Base-by-base conservation (phyloP, 1,140 invertebrate genomes). In the Zaprionus ornatus region DNA sequence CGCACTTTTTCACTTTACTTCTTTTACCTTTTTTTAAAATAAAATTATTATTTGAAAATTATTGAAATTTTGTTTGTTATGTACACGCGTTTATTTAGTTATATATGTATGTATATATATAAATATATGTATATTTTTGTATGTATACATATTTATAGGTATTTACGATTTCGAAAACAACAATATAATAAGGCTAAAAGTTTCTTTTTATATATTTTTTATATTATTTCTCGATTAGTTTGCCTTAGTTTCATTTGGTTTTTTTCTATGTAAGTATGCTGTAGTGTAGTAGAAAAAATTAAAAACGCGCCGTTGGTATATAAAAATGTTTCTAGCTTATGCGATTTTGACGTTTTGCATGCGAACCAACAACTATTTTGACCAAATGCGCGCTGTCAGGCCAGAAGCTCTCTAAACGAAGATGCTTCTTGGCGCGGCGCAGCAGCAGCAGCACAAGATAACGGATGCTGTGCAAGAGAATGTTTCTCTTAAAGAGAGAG, bases 291-390 rank as follows among this genome's bases (percentile, higher is more conserved):
- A 90, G 86, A 90, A 90, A 79, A 87, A 90, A 85, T 90, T 79
- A 90, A 90, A 90, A 90, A 82, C 86, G 85, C 86, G 85, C 86
- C 85, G 86, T 90, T 90, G 86, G 85, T 88, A 85, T 88, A 85
- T 85, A 88, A 90, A 88, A 88, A 82, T 90, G 74, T 90, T 73
- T 88, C 40, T 83, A 90, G 85, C 82, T 88, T 82, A 85, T 83
- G 86, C 86, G 85, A 86, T 90, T 90, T 90, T 77, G 80, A 82
- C 85, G 85, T 90, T 90, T 90, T 85, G 86, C 86, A 90, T 90
- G 85, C 86, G 86, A 90, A 90, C 85, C 85, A 90, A 90, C 85
- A 90, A 90, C 85, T 90, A 90, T 90, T 90, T 90, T 90, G 85
- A 86, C 85, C 79, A 82, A 85, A 78, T 90, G 76, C 85, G 79